Evolutionary conservation across 2,113 vertebrate genomes (phyloP).

Genomic region (Pandion haliaetus): DNA sequence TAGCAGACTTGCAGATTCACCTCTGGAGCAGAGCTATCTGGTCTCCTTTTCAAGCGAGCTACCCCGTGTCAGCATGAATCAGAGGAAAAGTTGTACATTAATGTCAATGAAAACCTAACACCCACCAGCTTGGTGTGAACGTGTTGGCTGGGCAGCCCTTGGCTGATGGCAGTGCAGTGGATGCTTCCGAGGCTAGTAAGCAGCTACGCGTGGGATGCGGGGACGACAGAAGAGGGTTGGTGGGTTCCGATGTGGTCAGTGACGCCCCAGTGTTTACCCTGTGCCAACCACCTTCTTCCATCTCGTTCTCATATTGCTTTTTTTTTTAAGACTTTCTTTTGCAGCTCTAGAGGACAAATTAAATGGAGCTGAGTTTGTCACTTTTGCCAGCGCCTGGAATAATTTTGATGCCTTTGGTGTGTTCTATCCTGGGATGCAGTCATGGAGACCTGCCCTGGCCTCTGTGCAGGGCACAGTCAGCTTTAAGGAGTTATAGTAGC

Average conservation of each 20-base stretch:
- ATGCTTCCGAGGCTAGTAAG: neutral
- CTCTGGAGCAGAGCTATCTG: constrained; percentile 15
- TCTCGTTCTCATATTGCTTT: neutral
- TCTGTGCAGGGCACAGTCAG: neutral
- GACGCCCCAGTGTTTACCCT: neutral
- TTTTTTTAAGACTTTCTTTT: neutral
- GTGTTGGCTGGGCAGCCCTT: neutral
- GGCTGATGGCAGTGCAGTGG: neutral
- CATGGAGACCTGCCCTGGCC: neutral
- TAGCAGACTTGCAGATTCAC: constrained; percentile 31
- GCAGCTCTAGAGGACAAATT: neutral
- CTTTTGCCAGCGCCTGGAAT: neutral
- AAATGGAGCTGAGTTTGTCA: neutral
- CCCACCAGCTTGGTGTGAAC: neutral
- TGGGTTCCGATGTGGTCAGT: neutral
- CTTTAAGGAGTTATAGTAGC: neutral
- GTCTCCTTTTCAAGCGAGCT: constrained; percentile 6
- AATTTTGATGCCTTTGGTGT: neutral
- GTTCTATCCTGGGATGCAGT: neutral
- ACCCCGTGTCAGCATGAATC: constrained; percentile 21
- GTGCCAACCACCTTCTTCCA: neutral
- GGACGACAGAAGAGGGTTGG: neutral
- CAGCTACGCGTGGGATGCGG: neutral
- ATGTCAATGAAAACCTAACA: neutral
- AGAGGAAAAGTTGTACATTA: neutral